phyloP scores from a whole-genome alignment of 2,888 invertebrate genomes.

The Idaea aversata region DNA sequence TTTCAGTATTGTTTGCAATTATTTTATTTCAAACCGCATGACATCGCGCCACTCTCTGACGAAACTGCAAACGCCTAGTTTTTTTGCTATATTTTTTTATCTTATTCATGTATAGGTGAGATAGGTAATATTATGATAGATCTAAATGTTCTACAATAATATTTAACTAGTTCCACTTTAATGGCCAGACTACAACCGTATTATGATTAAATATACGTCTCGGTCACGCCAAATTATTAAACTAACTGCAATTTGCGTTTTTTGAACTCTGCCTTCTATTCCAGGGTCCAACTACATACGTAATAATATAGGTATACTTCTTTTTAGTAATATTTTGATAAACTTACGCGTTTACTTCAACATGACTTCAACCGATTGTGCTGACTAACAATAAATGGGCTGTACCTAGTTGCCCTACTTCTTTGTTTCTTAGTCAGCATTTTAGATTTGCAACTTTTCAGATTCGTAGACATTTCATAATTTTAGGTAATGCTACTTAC shows the following conservation, averaged over 20 bases:
- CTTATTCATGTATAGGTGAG: neutral
- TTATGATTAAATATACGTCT: neutral
- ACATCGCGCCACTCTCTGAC: conserved; percentile 1
- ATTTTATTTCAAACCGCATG: neutral
- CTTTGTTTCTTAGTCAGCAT: neutral
- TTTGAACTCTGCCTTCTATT: neutral
- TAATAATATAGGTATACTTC: no score
- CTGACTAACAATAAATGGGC: neutral
- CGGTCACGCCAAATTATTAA: neutral
- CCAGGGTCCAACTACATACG: neutral
- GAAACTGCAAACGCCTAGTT: neutral
- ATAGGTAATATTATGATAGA: neutral
- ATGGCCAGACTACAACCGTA: neutral
- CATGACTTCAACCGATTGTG: neutral
- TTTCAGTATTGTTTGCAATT: neutral
- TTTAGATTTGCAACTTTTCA: neutral
- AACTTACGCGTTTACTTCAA: neutral
- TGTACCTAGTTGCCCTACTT: neutral
- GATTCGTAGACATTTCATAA: neutral
- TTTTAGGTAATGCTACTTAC: neutral
- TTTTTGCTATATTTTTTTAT: neutral
- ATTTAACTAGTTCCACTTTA: neutral
- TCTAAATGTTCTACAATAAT: neutral
- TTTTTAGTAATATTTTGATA: no score
- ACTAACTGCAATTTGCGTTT: neutral